These are phyloP conservation scores for Myotis vivesi DNA, from an alignment of 2,797 vertebrate genomes.

Conservation along the genomic window DNA sequence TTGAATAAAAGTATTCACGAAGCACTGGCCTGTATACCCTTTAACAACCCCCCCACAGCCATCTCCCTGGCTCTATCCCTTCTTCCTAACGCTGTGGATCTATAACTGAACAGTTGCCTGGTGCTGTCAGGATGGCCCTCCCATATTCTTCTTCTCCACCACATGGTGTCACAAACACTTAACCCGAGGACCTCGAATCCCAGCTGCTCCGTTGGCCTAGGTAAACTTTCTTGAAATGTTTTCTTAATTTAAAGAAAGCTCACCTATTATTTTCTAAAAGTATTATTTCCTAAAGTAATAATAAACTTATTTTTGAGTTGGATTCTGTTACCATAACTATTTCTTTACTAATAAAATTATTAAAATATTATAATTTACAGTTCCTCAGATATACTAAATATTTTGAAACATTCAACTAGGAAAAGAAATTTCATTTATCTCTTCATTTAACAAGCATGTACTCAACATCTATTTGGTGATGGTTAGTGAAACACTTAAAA, in stretches of 20 bases:
- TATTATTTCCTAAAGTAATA: background rate
- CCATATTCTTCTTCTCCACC: background rate
- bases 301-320: background rate
- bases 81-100: too few species aligned
- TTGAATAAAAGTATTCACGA: background rate
- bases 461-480: background rate
- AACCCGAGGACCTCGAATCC: background rate
- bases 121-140: background rate
- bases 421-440: background rate
- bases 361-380: background rate
- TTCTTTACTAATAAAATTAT: background rate
- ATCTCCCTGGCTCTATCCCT: background rate
- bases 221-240: background rate
- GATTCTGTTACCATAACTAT: background rate
- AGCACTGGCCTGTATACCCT: background rate
- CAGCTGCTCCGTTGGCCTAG: background rate
- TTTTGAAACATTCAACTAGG: background rate
- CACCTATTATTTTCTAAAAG: background rate
- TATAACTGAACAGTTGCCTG: accelerated
- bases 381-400: background rate
- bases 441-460: background rate
- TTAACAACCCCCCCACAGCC: accelerated
- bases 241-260: background rate
- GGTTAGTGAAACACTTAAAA: background rate
- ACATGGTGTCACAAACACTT: background rate